Conservation (phyloP, 2,888 invertebrate genomes). For the Achlya flavicornis region DNA sequence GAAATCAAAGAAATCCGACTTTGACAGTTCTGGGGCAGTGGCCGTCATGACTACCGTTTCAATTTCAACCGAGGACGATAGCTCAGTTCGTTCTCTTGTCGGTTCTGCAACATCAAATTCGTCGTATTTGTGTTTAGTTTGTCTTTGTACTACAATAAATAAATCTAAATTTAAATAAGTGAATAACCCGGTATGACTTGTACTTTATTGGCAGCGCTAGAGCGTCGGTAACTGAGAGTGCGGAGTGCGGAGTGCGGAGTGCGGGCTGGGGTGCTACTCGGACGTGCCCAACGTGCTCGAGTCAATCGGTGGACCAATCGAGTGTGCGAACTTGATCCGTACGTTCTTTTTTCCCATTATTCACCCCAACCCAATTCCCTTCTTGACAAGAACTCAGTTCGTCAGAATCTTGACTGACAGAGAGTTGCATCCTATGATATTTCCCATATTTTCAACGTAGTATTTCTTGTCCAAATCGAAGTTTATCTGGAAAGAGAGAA, state of each 20-base stretch:
- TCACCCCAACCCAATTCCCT: conserved; percentile 68
- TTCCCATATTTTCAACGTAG: conserved; percentile 54
- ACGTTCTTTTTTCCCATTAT: conserved; percentile 83
- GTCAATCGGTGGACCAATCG: conserved; percentile 78
- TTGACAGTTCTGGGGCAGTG: conserved; percentile 92
- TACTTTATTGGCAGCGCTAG: conserved; percentile 82
- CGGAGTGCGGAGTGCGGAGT: conserved; percentile 43
- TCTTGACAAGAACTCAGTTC: conserved; percentile 60
- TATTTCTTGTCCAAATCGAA: conserved; percentile 28
- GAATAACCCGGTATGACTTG: conserved; percentile 81
- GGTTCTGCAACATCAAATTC: conserved; percentile 61
- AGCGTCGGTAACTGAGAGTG: conserved; percentile 81
- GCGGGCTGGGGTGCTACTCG: conserved; percentile 68
- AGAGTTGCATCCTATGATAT: conserved; percentile 36
- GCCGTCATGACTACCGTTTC: conserved; percentile 92
- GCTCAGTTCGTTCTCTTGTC: conserved; percentile 58
- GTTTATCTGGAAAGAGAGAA: conserved; percentile 58
- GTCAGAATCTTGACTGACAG: conserved; percentile 43
- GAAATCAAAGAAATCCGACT: conserved; percentile 95
- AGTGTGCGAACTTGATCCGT: conserved; percentile 80
- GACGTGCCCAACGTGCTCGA: conserved; percentile 60
- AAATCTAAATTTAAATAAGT: conserved; percentile 76
- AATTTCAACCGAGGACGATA: conserved; percentile 71
- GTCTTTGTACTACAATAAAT: conserved; percentile 79
- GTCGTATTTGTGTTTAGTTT: conserved; percentile 47